Base-by-base conservation (phyloP, 1,140 invertebrate genomes). In the Nephila pilipes region DNA sequence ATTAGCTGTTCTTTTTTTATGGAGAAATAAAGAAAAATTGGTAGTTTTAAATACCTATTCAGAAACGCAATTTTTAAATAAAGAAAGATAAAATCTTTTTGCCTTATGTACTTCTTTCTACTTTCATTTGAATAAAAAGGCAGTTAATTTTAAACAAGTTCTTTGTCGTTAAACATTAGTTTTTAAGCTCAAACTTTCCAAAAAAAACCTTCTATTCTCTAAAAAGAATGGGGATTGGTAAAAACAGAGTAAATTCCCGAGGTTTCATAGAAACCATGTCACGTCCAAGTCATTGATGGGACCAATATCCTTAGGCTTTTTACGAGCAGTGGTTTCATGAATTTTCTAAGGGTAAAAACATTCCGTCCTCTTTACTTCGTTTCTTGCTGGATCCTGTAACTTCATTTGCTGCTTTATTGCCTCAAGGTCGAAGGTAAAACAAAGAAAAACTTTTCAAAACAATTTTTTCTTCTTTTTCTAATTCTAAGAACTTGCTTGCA, bases 201-300 rank as follows among this genome's bases (percentile, higher is more conserved):
- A 63, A 12, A 0, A 12, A 22, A 63, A 63, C n/a, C 22, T 14
- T 58, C 22, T 63, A 63, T 22, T 63, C 20, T 63, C 6, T n/a
- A n/a, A 63, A 10, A 63, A n/a, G 5, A 63, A 63, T 4, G 4
- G n/a, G 8, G 22, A n/a, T 22, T 18, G n/a, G 8, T 22, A 20
- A 60, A 60, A 60, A 22, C 18, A 22, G n/a, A 63, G n/a, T n/a
- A 63, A 63, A 12, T 14, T 69, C 25, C 29, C 29, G 25, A 29
- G 14, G 14, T 69, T 69, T 69, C 65, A 18, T 32, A 16, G 65
- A 32, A 63, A n/a, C 10, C 87, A 54, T 54, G 87, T 89, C 87
- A 89, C 87, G 87, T 89, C 20, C 65, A 22, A 75, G 65, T 89
- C 87, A 89, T 89, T 89, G 87, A 89, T 89, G 87, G 60, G 46